Percentiles rank a stretch among this genome's conserved stretches.
Conservation (phyloP, 2,113 vertebrate genomes). For the Tupaia tana region DNA sequence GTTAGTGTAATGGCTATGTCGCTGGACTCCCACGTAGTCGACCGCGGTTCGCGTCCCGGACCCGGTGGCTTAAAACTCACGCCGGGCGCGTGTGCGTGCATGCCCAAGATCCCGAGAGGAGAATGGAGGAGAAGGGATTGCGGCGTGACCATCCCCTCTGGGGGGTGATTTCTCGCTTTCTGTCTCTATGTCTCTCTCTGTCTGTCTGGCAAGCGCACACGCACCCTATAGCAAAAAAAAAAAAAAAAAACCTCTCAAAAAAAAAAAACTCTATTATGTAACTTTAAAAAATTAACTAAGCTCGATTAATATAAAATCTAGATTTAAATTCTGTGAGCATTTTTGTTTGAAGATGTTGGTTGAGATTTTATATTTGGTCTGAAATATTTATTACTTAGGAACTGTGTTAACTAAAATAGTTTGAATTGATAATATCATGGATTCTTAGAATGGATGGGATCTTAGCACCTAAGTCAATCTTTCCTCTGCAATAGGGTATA, state of each 20-base stretch:
- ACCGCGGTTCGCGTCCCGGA: no score
- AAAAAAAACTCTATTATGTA: neutral
- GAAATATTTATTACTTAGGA: neutral
- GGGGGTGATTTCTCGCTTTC: no score
- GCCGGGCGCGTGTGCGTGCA: no score
- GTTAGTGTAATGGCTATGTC: no score
- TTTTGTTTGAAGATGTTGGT: neutral
- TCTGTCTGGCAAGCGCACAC: no score
- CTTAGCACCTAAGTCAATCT: neutral
- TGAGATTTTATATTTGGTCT: neutral
- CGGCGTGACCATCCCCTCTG: no score
- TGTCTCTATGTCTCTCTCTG: no score
- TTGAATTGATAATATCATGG: conserved; percentile 19
- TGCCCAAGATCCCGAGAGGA: no score
- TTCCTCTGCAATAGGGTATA: neutral
- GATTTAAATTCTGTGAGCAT: neutral
- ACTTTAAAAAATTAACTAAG: neutral
- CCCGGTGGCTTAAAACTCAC: no score
- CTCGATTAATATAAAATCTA: neutral
- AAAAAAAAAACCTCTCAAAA: neutral
- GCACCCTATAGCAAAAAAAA: no score
- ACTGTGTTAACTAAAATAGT: conserved; percentile 46
- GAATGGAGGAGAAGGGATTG: no score
- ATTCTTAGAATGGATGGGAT: neutral
- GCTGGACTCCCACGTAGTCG: no score